Conservation (phyloP, 2,797 vertebrate species). For the Scarus forsteni region DNA sequence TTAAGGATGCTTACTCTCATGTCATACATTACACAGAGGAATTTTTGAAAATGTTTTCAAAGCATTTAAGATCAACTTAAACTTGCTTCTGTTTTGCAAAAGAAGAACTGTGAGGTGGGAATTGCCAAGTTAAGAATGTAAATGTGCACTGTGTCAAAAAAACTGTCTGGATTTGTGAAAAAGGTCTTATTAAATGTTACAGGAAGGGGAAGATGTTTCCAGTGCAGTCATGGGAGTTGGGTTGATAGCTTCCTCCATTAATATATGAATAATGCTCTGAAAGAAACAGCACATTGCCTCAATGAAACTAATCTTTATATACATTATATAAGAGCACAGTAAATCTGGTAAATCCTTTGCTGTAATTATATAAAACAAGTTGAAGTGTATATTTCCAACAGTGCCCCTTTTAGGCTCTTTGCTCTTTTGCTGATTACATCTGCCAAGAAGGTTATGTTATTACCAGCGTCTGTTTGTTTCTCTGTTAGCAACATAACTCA, state of each 20-base stretch:
- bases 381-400: too few relatives aligned
- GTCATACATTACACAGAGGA: too few relatives aligned
- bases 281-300: slow-evolving; percentile 2
- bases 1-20: too few relatives aligned
- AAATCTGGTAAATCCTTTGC: not conserved
- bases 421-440: too few relatives aligned
- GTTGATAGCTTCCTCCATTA: slow-evolving; percentile 1
- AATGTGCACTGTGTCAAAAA: not conserved
- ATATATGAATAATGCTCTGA: slow-evolving; percentile 2
- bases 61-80: not conserved
- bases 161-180: slow-evolving; percentile 7
- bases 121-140: slow-evolving; percentile 10
- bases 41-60: too few relatives aligned
- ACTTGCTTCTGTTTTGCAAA: not conserved
- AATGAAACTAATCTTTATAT: slow-evolving; percentile 24
- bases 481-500: too few relatives aligned
- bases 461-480: too few relatives aligned
- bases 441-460: too few relatives aligned
- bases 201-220: not conserved
- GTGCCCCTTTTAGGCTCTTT: too few relatives aligned
- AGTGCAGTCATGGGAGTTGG: not conserved
- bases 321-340: slow-evolving; percentile 29
- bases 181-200: slow-evolving; percentile 8
- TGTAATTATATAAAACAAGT: too few relatives aligned
- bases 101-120: not conserved